Evolutionary conservation across 2,797 vertebrate genomes (phyloP), one percentile per base, ranked within the genome.

Genomic region (Chelmon rostratus): DNA sequence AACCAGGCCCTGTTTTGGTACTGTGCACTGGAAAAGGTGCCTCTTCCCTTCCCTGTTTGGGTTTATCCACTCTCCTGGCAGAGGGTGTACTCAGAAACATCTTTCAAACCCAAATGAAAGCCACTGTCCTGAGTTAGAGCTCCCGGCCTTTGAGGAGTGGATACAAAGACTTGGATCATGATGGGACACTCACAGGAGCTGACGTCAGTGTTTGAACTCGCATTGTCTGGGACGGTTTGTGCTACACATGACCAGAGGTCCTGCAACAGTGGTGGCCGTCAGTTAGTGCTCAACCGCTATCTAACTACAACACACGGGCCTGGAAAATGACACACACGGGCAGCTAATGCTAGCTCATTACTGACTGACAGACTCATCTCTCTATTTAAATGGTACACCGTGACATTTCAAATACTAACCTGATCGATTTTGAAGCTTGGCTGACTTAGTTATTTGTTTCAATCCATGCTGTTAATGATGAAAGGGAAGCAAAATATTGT

Each of bases 131-230:
- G 68, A 83, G 38, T 70, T 46, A 46, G 47, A 74, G 62, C 62
- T 62, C 31, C 31, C 23, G 49, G 50, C 38, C 68, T 69, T 56
- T 70, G 38, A 83, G 50, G 47, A 61, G 54, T 44, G 42, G 72
- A 64, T 84, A 59, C 62, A 72, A 76, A 82, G 47, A 78, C 46
- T 71, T 37, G 35, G 44, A 76, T 80, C 54, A 53, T 13, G 72
- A 81, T 46, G 68, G 63, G 56, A 76, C 66, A 56, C 64, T 44
- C 47, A 46, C 4, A 35, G n/a, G 58, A 59, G 65, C 50, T 21
- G 38, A 44, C 68, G 25, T 71, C 33, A 28, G 18, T 37, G 37
- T 52, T 33, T 40, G 54, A 47, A 40, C 8, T 33, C 50, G 15
- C 8, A 46, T 38, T n/a, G 7, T 18, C 40, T 40, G 4, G 54